These are phyloP conservation scores for Abscondita cerata DNA, from an alignment of 2,888 invertebrate species.

Conservation along the genomic window DNA sequence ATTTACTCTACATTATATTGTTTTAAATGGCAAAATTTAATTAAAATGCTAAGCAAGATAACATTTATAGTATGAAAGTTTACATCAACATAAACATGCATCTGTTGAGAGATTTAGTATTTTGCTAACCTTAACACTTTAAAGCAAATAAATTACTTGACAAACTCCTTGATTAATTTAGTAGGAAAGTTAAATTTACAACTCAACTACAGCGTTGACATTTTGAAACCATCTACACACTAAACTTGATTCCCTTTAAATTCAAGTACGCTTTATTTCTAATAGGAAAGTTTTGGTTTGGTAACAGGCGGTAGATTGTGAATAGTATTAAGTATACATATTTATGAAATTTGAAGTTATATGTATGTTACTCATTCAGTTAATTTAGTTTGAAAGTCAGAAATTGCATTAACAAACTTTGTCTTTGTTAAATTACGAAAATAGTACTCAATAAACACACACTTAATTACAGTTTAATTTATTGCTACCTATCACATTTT, in stretches of 20 bases:
- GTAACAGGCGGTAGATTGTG: not conserved
- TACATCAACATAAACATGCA: constrained; percentile 9
- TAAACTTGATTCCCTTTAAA: constrained; percentile 10
- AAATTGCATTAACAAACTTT: no score
- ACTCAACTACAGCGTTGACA: constrained; percentile 11
- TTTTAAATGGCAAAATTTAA: not conserved
- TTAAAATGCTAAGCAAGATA: not conserved
- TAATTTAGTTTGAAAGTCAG: no score
- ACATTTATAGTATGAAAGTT: constrained; percentile 1
- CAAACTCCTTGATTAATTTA: constrained; percentile 21
- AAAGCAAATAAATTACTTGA: constrained; percentile 17
- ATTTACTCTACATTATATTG: no score
- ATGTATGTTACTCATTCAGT: no score
- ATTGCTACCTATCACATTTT: no score
- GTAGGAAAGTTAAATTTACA: constrained; percentile 17
- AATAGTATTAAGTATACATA: no score
- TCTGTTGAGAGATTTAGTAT: constrained; percentile 3
- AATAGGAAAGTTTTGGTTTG: constrained; percentile 1
- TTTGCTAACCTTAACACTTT: constrained; percentile 13
- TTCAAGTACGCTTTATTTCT: not conserved
- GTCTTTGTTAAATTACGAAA: no score
- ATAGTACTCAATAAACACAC: no score
- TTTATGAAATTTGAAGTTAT: no score
- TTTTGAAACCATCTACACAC: constrained; percentile 12
- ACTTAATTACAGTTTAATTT: no score